Evolutionary conservation across 2,797 vertebrate genomes (phyloP), one percentile per base, ranked within the genome.

Genomic region (Micrastur ruficollis): DNA sequence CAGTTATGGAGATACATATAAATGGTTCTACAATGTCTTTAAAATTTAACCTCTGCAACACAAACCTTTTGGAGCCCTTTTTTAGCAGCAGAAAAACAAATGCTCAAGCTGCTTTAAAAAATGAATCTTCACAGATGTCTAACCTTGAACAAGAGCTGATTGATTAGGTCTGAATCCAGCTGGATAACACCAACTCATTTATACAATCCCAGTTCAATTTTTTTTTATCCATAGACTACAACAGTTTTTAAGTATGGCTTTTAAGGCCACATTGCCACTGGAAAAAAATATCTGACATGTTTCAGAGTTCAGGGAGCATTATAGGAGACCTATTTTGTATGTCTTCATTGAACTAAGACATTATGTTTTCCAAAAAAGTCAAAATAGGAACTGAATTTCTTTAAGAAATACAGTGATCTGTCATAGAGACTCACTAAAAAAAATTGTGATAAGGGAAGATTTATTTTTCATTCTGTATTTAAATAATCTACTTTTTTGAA

Each of bases 391-490:
- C 49, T 21, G 26, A 91, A 67, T 59, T 78, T 4, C 62, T 65
- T 95, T 71, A 81, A 80, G n/a, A 87, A 92, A 73, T 65, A 63
- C 29, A 87, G 12, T 11, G 36, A 76, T 81, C 56, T 89, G 44
- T 72, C 68, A 68, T 7, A 74, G 36, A 90, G 23, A 36, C n/a
- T 76, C 52, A n/a, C 52, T 80, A 47, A 36, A 72, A 90, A 67
- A 49, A 78, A 20, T 2, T 40, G 40, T 65, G 61, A 49, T 75
- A 81, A 86, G 5, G 32, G 32, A 94, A 86, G 93, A 81, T 75
- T 81, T 86, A 86, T 81, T 94, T 91, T 93, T 75, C 42, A 79
- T 94, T 84, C 59, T 75, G 10, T 81, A 62, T 91, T 94, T 90
- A 93, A 95, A 91, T 86, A 78, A 86, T 79, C 32, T 66, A 40